Evolutionary conservation across 23 tunicate genomes (phyloP).

Genomic region (Styela plicata): DNA sequence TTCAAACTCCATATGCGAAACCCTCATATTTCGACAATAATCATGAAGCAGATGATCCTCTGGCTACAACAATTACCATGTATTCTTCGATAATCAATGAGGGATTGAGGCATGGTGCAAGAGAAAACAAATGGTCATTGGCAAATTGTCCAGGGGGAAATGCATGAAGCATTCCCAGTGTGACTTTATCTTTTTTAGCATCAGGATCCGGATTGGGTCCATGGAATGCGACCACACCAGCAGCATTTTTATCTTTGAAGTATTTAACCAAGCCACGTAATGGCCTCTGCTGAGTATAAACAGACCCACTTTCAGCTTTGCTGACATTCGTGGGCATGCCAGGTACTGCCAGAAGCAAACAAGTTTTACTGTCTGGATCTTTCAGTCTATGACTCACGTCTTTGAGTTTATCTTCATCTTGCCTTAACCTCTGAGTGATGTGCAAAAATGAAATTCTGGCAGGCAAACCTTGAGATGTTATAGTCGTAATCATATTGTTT

Average conservation of each 20-base stretch:
- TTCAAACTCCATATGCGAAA: no score
- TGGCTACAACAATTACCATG: conserved; percentile 62
- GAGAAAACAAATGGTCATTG: conserved; percentile 60
- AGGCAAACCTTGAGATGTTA: conserved; percentile 18
- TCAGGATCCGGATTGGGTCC: conserved; percentile 31
- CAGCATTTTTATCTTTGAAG: conserved; percentile 86
- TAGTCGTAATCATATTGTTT: conserved; percentile 37
- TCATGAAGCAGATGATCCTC: conserved; percentile 46
- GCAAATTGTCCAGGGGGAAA: conserved; percentile 89
- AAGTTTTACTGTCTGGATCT: conserved; percentile 43
- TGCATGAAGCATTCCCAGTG: conserved; percentile 76
- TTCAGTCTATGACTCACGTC: conserved; percentile 61
- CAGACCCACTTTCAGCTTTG: conserved; percentile 51
- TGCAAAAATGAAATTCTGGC: conserved; percentile 46
- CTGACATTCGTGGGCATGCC: conserved; percentile 70
- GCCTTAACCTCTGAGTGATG: conserved; percentile 57
- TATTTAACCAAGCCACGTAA: conserved; percentile 87
- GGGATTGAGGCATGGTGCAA: conserved; percentile 83
- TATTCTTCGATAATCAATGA: conserved; percentile 76
- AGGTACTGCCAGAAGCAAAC: conserved; percentile 82
- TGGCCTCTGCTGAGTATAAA: conserved; percentile 80
- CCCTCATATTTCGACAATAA: background rate
- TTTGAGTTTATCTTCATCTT: conserved; percentile 57
- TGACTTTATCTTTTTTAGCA: conserved; percentile 35
- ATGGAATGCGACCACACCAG: conserved; percentile 62